Evolutionary conservation across 2,797 vertebrate genomes (phyloP).

Genomic region (Naso thynnoides): DNA sequence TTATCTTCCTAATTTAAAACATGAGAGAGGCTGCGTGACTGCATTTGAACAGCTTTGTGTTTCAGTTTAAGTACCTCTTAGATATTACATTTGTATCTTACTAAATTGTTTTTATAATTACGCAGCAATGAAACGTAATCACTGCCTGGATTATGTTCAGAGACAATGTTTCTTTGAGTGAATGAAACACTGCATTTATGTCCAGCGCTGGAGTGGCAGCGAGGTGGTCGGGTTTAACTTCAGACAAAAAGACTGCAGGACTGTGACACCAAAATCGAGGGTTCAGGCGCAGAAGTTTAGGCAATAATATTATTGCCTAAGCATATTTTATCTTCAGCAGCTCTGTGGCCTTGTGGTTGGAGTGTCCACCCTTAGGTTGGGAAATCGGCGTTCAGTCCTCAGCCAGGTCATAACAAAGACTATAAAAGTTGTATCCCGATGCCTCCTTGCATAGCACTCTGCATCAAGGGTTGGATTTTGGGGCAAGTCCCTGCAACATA

Average conservation of each 20-base stretch:
- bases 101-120: background rate
- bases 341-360: no score
- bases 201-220: background rate
- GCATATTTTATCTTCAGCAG: no score
- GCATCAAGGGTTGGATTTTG: no score
- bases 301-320: no score
- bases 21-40: slow-evolving; percentile 2
- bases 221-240: background rate
- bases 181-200: background rate
- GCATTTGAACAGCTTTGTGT: slow-evolving; percentile 26
- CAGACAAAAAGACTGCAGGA: background rate
- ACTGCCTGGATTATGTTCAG: background rate
- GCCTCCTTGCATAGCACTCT: no score
- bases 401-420: no score
- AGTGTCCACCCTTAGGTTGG: no score
- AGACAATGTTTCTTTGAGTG: no score
- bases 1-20: slow-evolving; percentile 51
- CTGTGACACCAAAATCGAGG: background rate
- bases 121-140: background rate
- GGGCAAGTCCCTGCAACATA: no score
- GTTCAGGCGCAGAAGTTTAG: background rate
- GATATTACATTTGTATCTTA: background rate
- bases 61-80: slow-evolving; percentile 17
- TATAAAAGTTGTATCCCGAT: no score
- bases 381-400: no score